Percentiles rank a stretch among this genome's conserved stretches.
phyloP scores from a whole-genome alignment of 2,888 invertebrate genomes.

The Drosophila neotestacea region DNA sequence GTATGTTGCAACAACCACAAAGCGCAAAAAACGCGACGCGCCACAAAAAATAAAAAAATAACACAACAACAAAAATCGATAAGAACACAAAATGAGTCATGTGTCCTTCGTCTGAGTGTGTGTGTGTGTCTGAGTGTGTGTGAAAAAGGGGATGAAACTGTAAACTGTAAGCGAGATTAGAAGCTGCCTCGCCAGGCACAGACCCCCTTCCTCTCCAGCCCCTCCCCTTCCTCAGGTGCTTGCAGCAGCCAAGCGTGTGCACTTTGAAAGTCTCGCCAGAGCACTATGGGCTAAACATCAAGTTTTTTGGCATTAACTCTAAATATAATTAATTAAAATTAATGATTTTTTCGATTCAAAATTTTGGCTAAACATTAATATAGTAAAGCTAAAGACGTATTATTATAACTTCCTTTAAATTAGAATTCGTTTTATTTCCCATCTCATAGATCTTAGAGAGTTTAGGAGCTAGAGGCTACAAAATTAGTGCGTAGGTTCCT shows the following conservation, averaged over 20 bases:
- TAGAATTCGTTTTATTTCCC: too few species aligned
- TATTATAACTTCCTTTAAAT: too few species aligned
- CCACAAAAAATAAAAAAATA: slow-evolving; percentile 15
- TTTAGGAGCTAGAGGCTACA: too few species aligned
- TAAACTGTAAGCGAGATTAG: slow-evolving; percentile 32
- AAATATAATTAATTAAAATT: too few species aligned
- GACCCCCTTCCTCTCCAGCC: neutral
- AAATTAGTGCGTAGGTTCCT: too few species aligned
- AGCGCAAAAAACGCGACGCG: slow-evolving; percentile 18
- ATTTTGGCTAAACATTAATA: too few species aligned
- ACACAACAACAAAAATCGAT: slow-evolving; percentile 67
- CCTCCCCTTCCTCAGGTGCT: slow-evolving; percentile 9
- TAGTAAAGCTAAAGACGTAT: too few species aligned
- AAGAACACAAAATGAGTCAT: slow-evolving; percentile 75
- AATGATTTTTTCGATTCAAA: too few species aligned
- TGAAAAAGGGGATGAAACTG: slow-evolving; percentile 67
- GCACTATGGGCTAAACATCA: neutral
- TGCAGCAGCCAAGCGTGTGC: slow-evolving; percentile 60
- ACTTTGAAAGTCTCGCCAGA: slow-evolving; percentile 43
- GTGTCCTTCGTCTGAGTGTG: slow-evolving; percentile 54
- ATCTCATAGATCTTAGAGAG: too few species aligned
- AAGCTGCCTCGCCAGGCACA: slow-evolving; percentile 12
- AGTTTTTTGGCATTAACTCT: too few species aligned
- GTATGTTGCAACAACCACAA: slow-evolving; percentile 62
- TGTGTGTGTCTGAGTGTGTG: slow-evolving; percentile 18